Percentiles rank a stretch among this genome's conserved stretches.
These are phyloP conservation scores for Gymnocheta viridis DNA, from an alignment of 2,888 invertebrate species.

Conservation along the genomic window DNA sequence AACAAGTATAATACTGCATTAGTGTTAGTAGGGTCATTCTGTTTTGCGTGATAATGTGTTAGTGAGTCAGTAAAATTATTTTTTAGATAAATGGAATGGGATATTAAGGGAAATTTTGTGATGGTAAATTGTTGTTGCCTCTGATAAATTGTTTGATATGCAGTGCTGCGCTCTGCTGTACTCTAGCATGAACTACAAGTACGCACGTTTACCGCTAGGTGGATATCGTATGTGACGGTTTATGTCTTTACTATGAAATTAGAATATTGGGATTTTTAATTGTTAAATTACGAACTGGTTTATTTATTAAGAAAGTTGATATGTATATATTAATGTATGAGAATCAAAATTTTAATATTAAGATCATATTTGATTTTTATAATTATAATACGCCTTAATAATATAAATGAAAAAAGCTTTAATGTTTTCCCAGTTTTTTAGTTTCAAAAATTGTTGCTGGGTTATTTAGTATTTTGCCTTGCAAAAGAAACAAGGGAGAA, in stretches of 20 bases:
- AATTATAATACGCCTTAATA: no score
- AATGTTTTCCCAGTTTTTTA: slow-evolving; percentile 14
- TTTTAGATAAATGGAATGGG: slow-evolving; percentile 4
- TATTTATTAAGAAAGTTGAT: no score
- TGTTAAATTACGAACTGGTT: not conserved
- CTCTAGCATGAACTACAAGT: not conserved
- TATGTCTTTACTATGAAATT: not conserved
- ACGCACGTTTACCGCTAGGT: slow-evolving; percentile 12
- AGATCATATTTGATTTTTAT: no score
- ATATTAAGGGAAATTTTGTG: slow-evolving; percentile 51
- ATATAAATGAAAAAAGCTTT: no score
- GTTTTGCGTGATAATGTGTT: slow-evolving; percentile 20
- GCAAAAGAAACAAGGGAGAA: slow-evolving; percentile 39
- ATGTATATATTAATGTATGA: no score
- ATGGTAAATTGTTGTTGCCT: slow-evolving; percentile 33
- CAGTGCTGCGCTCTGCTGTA: slow-evolving; percentile 70
- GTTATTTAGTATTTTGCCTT: not conserved
- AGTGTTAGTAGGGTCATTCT: slow-evolving; percentile 34
- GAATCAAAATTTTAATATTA: no score
- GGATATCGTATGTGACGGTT: not conserved
- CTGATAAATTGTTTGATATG: not conserved
- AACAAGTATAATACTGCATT: not conserved
- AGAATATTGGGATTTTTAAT: slow-evolving; percentile 52
- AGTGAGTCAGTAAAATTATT: slow-evolving; percentile 8
- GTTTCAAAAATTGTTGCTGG: not conserved